A percentile compares a stretch with the other conserved stretches of the same genome.
Evolutionary conservation across 2,888 invertebrate species (phyloP).

Genomic region (Dermolepida albohirtum): DNA sequence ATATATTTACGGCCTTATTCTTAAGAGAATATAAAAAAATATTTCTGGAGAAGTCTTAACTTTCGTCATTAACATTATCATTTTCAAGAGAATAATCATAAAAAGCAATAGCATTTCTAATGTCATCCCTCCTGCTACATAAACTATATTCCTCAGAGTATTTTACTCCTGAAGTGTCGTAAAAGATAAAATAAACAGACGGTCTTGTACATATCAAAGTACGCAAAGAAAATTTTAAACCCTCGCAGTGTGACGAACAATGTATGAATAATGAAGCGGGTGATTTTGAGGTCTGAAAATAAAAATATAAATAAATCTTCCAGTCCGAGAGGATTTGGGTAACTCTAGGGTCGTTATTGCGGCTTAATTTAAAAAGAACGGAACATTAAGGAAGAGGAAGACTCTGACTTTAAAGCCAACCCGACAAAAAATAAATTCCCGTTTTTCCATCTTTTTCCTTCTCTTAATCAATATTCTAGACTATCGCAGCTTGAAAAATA

Average conservation of each 20-base stretch:
- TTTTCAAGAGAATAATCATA: slow-evolving; percentile 3
- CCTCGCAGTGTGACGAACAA: slow-evolving; percentile 13
- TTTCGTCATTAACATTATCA: neutral
- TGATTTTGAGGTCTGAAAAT: neutral
- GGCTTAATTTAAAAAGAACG: neutral
- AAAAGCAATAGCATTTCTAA: neutral
- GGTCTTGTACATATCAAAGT: neutral
- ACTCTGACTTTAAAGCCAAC: slow-evolving; percentile 1
- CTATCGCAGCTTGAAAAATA: no score
- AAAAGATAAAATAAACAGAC: slow-evolving; percentile 28
- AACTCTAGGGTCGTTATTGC: no score
- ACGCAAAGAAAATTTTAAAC: slow-evolving; percentile 8
- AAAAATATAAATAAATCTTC: slow-evolving; percentile 13
- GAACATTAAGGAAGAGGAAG: neutral
- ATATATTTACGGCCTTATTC: no score
- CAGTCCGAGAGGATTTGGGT: no score
- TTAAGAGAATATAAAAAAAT: no score
- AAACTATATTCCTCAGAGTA: slow-evolving; percentile 2
- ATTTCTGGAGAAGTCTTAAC: neutral
- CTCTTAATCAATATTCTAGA: no score
- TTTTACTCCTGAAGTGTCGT: slow-evolving; percentile 9
- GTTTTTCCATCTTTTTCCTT: no score
- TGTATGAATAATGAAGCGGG: slow-evolving; percentile 10
- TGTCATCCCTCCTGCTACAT: slow-evolving; percentile 1
- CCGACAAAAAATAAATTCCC: neutral